Percentiles rank a stretch among this genome's conserved stretches.
phyloP scores from a whole-genome alignment of 2,113 vertebrate species.

The Tragelaphus strepsiceros region DNA sequence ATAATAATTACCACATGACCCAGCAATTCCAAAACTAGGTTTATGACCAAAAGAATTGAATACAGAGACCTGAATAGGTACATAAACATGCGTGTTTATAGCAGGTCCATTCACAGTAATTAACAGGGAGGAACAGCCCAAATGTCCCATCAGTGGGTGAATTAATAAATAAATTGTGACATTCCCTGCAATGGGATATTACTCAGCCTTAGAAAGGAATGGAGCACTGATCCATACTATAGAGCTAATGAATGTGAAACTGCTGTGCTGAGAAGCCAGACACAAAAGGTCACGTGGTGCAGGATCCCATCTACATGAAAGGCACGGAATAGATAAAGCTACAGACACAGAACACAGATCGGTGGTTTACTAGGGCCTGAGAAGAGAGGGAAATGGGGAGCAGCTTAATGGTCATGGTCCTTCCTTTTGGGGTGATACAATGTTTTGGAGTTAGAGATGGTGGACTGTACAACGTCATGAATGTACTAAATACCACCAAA shows the following conservation, averaged over 20 bases:
- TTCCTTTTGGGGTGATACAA: not conserved
- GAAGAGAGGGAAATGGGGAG: not conserved
- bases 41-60: not conserved
- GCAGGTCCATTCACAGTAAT: not conserved
- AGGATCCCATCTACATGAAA: not conserved
- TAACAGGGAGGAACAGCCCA: not conserved
- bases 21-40: not conserved
- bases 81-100: fast-evolving
- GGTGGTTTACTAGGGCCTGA: not conserved
- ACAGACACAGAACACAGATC: not conserved
- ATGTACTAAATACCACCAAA: not conserved
- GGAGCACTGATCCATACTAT: not conserved
- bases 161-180: not conserved
- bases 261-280: not conserved
- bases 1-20: not conserved
- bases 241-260: not conserved
- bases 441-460: not conserved
- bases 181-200: no score
- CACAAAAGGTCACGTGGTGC: not conserved
- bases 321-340: not conserved
- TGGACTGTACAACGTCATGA: not conserved
- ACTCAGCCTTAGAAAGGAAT: not conserved
- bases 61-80: not conserved
- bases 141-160: not conserved
- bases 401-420: not conserved